phyloP scores from a whole-genome alignment of 2,888 invertebrate genomes.

The Tetramorium bicarinatum region DNA sequence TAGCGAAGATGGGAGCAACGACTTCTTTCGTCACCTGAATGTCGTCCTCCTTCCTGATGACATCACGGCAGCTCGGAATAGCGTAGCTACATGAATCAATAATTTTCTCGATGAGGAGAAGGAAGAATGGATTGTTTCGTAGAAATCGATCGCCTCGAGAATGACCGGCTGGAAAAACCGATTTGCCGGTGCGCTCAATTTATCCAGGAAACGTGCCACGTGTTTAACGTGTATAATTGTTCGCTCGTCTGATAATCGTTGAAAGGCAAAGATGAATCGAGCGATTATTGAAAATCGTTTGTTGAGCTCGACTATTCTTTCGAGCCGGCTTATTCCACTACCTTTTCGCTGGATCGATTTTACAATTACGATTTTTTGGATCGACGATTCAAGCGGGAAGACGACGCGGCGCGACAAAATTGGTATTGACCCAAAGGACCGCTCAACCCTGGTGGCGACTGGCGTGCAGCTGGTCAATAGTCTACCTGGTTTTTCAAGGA shows the following conservation, averaged over 20 bases:
- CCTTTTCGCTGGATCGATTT: slow-evolving; percentile 4
- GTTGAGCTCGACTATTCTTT: not conserved
- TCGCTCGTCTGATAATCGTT: slow-evolving; percentile 1
- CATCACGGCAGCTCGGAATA: slow-evolving; percentile 43
- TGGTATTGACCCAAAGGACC: slow-evolving; percentile 23
- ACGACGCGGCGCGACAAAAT: slow-evolving; percentile 10
- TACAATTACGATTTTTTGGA: not conserved
- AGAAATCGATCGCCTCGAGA: not conserved
- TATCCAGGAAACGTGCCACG: not conserved
- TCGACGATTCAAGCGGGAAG: slow-evolving; percentile 1
- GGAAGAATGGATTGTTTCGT: slow-evolving; percentile 1
- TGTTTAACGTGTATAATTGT: slow-evolving; percentile 2
- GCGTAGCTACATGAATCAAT: not conserved
- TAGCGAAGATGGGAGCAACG: slow-evolving; percentile 26
- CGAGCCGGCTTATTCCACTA: not conserved
- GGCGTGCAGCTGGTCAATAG: slow-evolving; percentile 14
- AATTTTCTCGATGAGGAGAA: slow-evolving; percentile 10
- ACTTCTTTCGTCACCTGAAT: slow-evolving; percentile 61
- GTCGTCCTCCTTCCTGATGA: slow-evolving; percentile 36
- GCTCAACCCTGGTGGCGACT: not conserved
- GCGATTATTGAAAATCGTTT: slow-evolving; percentile 14
- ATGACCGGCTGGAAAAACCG: slow-evolving; percentile 14
- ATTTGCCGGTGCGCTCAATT: not conserved
- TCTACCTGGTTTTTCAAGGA: slow-evolving; percentile 29
- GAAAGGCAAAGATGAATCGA: not conserved